Evolutionary conservation across 2,888 invertebrate genomes (phyloP).

Genomic region (Macrosiphum euphorbiae): DNA sequence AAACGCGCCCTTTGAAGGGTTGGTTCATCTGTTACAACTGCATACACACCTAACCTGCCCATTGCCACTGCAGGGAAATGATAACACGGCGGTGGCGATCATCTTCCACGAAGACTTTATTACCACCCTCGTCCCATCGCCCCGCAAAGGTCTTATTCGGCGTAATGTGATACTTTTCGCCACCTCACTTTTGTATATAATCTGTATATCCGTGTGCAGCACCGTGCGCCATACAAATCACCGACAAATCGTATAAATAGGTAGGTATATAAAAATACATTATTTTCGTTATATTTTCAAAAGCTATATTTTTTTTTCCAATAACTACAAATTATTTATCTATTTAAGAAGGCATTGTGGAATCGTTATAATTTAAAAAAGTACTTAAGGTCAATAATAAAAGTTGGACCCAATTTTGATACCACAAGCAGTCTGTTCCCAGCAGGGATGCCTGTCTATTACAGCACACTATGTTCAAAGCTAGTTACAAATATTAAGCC

Average conservation of each 20-base stretch:
- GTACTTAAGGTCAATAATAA: no score
- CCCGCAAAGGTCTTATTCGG: neutral
- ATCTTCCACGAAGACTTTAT: neutral
- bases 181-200: neutral
- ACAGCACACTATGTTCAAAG: no score
- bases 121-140: neutral
- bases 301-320: neutral
- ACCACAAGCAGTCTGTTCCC: no score
- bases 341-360: neutral
- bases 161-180: neutral
- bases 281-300: neutral
- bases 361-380: neutral
- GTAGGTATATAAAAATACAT: neutral
- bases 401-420: no score
- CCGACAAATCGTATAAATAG: neutral
- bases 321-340: neutral
- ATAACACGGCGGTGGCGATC: neutral
- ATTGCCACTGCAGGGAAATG: neutral
- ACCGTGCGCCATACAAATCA: neutral
- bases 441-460: no score
- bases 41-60: no score
- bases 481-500: no score
- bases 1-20: neutral
- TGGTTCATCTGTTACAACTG: neutral
- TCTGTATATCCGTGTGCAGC: neutral